A percentile compares a stretch with the other conserved stretches of the same genome.
Evolutionary conservation across 2,888 invertebrate genomes (phyloP).

Genomic region (Seira sanloemensis): DNA sequence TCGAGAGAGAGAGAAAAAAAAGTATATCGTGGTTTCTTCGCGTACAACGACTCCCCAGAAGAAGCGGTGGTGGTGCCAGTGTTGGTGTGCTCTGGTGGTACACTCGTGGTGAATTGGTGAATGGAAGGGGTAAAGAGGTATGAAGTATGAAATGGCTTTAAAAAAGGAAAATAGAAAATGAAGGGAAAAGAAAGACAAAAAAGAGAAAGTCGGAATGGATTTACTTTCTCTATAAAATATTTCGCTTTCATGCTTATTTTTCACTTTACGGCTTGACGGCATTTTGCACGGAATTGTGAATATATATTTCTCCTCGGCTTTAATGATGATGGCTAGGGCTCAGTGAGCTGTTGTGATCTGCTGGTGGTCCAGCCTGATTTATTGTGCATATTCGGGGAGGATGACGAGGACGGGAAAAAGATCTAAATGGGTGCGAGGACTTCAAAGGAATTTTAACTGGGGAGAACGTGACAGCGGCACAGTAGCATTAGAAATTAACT

Average conservation of each 20-base stretch:
- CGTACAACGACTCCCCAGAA: too few species aligned
- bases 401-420: too few species aligned
- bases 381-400: too few species aligned
- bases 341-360: slow-evolving; percentile 25
- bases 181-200: background rate
- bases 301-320: too few species aligned
- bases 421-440: too few species aligned
- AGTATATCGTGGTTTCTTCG: slow-evolving; percentile 26
- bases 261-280: slow-evolving; percentile 24
- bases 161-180: slow-evolving; percentile 26
- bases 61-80: too few species aligned
- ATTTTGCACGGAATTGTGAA: slow-evolving; percentile 7
- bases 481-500: too few species aligned
- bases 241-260: slow-evolving; percentile 29
- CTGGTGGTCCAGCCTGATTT: too few species aligned
- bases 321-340: slow-evolving; percentile 5
- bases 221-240: slow-evolving; percentile 11
- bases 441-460: too few species aligned
- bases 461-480: too few species aligned
- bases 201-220: slow-evolving; percentile 15
- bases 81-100: slow-evolving; percentile 31
- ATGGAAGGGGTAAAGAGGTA: slow-evolving; percentile 49
- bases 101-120: slow-evolving; percentile 48
- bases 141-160: slow-evolving; percentile 48
- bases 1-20: too few species aligned